Percentiles rank a stretch among this genome's conserved stretches.
Conservation (phyloP, 2,888 invertebrate species). For the Apodemia duryi region DNA sequence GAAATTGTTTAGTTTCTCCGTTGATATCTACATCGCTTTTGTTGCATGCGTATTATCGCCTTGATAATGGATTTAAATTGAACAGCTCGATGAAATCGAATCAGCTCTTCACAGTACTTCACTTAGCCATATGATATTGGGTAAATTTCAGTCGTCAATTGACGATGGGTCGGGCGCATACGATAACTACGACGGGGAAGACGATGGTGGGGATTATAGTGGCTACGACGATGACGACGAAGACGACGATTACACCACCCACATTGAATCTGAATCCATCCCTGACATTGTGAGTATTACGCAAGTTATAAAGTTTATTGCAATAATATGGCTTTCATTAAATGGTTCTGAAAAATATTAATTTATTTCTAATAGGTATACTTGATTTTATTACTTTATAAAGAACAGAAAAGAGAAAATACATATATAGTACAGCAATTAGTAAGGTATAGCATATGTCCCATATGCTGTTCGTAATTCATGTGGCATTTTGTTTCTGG, state of each 20-base stretch:
- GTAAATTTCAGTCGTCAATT: conserved; percentile 37
- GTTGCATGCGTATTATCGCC: no score
- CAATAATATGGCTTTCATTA: neutral
- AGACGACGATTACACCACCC: conserved; percentile 51
- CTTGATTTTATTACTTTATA: neutral
- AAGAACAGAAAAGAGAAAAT: neutral
- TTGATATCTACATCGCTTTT: no score
- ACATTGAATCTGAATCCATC: conserved; percentile 42
- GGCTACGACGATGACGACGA: conserved; percentile 55
- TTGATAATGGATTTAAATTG: no score
- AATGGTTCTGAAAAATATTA: neutral
- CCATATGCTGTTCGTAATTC: neutral
- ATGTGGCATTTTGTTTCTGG: neutral
- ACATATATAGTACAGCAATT: neutral
- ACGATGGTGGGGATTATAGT: conserved; percentile 58
- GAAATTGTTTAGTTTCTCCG: no score
- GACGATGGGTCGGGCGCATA: conserved; percentile 62
- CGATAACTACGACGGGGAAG: conserved; percentile 66
- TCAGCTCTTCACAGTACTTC: no score
- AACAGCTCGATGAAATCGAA: no score
- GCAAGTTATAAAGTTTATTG: neutral
- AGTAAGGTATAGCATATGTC: neutral
- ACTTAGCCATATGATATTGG: neutral
- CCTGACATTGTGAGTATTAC: conserved; percentile 53
- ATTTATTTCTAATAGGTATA: neutral